Evolutionary conservation across 2,797 vertebrate genomes (phyloP).

Genomic region (Brotula barbata): DNA sequence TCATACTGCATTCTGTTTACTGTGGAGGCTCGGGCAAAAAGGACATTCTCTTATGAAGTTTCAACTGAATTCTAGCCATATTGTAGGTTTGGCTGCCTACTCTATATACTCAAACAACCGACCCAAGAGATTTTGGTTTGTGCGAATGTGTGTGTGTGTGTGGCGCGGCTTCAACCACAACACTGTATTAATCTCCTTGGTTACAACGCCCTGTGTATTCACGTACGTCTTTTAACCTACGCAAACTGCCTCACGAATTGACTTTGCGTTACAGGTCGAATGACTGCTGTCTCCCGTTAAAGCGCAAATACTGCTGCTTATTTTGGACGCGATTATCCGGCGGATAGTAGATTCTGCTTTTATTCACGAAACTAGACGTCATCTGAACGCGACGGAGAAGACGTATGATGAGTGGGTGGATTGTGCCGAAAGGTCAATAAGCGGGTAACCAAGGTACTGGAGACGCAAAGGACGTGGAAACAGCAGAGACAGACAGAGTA

Average conservation of each 20-base stretch:
- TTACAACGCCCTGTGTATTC: slow-evolving; percentile 28
- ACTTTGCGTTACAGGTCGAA: fast-evolving
- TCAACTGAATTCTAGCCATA: too few relatives aligned
- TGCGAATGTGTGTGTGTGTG: too few relatives aligned
- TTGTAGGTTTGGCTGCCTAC: too few relatives aligned
- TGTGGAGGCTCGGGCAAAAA: too few relatives aligned
- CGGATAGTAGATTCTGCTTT: not conserved
- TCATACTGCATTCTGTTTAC: too few relatives aligned
- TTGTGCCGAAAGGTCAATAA: not conserved
- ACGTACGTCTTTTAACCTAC: slow-evolving; percentile 10
- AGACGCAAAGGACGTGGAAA: slow-evolving; percentile 40
- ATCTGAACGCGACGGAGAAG: not conserved
- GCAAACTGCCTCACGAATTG: slow-evolving; percentile 36
- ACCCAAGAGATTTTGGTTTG: too few relatives aligned
- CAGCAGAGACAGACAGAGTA: not conserved
- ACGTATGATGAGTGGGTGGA: not conserved
- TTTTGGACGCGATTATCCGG: not conserved
- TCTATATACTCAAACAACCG: too few relatives aligned
- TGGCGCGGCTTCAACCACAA: not conserved
- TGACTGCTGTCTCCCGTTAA: not conserved
- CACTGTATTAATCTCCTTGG: slow-evolving; percentile 27
- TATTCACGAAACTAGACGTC: not conserved
- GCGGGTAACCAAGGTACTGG: slow-evolving; percentile 42
- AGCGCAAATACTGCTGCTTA: slow-evolving; percentile 11
- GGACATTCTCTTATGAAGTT: too few relatives aligned